Evolutionary conservation across 2,797 vertebrate genomes (phyloP), one percentile per base, ranked within the genome.

Genomic region (Caiman crocodilus): DNA sequence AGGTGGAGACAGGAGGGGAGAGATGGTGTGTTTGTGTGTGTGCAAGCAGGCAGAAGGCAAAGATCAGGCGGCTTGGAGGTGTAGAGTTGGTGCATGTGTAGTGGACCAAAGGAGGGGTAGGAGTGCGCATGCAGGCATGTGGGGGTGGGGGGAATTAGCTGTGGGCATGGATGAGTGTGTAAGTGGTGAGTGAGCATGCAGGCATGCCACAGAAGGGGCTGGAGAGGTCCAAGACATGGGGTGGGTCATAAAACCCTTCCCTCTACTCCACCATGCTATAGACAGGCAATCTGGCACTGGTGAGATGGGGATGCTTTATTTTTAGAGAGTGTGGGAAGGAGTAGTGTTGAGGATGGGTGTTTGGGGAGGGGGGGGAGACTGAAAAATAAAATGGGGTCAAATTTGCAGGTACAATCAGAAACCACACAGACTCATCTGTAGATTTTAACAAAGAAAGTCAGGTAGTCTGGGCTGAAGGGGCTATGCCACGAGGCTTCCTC

Each of bases 341-440:
- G 4, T 56, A 25, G 15, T 93, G 26, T 69, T 75, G 56, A 25
- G 55, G 30, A 17, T 28, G n/a, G 21, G 35, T 14, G 23, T 20
- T 16, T 25, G 58, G 32, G 57, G n/a, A 15, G 32, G 9, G 58
- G 28, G 4, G 4, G 10, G 15, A 28, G 30, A 79, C 30, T 87
- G 78, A 87, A 81, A 94, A 25, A 60, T 18, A 56, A 85, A 93
- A 85, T 61, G 79, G 78, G n/a, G 42, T 42, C 93, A 69, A 59
- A 88, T 90, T 90, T 90, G 92, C 88, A 79, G 57, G 82, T 92
- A 90, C 94, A 95, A 55, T 96, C 83, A 85, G 73, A 94, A 95
- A 60, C 35, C 50, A n/a, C 50, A n/a, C n/a, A 82, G 82, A 57
- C 50, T 71, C 0, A 0, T 67, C 69, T 85, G 77, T 65, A 79